Evolutionary conservation across 2,797 vertebrate genomes (phyloP), one percentile per base, ranked within the genome.

Genomic region (Cirrhinus molitorella): DNA sequence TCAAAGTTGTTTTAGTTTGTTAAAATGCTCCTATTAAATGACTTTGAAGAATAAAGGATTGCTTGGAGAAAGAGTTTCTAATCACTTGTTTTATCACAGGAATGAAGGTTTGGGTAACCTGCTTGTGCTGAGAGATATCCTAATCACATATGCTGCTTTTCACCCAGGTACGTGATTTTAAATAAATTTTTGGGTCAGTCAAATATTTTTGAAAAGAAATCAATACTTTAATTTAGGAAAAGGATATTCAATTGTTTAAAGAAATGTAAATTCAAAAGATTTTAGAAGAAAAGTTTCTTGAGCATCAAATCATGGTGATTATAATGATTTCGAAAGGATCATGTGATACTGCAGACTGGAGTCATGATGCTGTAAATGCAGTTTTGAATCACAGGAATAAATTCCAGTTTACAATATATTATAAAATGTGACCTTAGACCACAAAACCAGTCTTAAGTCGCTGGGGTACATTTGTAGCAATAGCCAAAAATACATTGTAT

Each of bases 61-160:
- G 25, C 14, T 14, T 63, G 14, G 25, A 63, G 25, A 63, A 31
- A 21, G 14, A 25, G 0, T 10, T 55, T 79, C 28, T 59, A 25
- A 59, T 23, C 1, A 5, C 8, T 53, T 87, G 16, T 89, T 21
- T 90, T 21, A 89, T 65, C 86, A 65, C 88, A 95, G 95, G 87
- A 88, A 90, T 16, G 91, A 95, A 91, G 93, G 94, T 45, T 92
- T 91, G 37, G 93, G 93, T 16, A 95, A 95, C 65, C 90, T 96
- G 31, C 85, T 94, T 88, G 94, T 95, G 73, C 85, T 96, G 85
- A 90, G 92, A 88, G 92, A 96, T 43, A 94, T 95, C 89, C 94
- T 96, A 53, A 92, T 96, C 90, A 95, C 95, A 2, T 96, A 94
- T 45, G 95, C 94, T 87, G 95, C 94, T 84, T 94, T 95, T 88